A percentile compares a stretch with the other conserved stretches of the same genome.
Conservation (phyloP, 2,888 invertebrate genomes). For the Caradrina clavipalpis region DNA sequence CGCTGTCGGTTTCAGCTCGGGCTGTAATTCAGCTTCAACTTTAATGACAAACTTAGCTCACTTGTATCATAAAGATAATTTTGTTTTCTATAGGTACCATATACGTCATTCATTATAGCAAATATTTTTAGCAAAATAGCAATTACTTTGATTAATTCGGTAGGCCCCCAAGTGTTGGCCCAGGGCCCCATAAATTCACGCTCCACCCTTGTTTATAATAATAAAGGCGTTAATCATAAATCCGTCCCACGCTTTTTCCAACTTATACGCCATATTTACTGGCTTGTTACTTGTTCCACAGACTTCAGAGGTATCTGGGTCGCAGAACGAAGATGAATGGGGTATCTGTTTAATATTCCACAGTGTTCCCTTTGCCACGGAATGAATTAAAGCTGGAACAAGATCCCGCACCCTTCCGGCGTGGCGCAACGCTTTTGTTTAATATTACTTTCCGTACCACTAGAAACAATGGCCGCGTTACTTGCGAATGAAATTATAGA, state of each 20-base stretch:
- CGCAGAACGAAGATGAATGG: conserved; percentile 73
- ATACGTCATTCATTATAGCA: too few relatives aligned
- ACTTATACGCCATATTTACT: conserved; percentile 56
- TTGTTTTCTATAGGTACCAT: too few relatives aligned
- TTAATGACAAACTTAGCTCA: too few relatives aligned
- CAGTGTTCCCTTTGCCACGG: conserved; percentile 67
- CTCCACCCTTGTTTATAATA: not conserved
- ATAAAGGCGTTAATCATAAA: conserved; percentile 23
- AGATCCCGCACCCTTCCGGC: conserved; percentile 65
- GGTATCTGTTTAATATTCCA: conserved; percentile 77
- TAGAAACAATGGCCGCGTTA: conserved; percentile 42
- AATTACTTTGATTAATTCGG: too few relatives aligned
- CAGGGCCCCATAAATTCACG: not conserved
- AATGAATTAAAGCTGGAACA: conserved; percentile 78
- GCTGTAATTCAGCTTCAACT: too few relatives aligned
- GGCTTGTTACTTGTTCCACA: conserved; percentile 59
- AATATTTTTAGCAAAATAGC: too few relatives aligned
- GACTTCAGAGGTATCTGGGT: conserved; percentile 71
- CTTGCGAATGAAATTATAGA: conserved; percentile 54
- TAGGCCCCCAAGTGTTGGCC: too few relatives aligned
- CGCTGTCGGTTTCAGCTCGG: too few relatives aligned
- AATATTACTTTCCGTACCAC: conserved; percentile 58
- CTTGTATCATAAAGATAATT: too few relatives aligned
- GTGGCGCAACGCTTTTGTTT: conserved; percentile 52
- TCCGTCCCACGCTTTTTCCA: conserved; percentile 24